phyloP scores from a whole-genome alignment of 2,113 vertebrate genomes.

The Pituophis catenifer region DNA sequence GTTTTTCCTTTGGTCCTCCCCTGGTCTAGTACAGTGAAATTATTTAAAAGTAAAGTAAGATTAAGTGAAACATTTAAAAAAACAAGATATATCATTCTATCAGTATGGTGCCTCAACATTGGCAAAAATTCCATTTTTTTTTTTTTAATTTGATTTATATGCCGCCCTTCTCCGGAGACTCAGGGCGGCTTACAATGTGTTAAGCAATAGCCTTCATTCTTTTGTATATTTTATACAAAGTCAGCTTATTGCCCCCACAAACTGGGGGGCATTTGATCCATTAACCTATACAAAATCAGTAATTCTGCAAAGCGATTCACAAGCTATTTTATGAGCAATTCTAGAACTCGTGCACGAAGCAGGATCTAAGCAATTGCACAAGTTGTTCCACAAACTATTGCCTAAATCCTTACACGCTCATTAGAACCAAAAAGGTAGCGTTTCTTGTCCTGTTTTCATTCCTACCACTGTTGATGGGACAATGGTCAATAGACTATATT shows the following conservation, averaged over 20 bases:
- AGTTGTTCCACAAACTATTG: background rate
- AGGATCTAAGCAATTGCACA: background rate
- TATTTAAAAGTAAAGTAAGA: background rate
- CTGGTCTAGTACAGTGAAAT: background rate
- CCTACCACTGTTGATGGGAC: background rate
- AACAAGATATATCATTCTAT: background rate
- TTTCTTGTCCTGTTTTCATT: background rate
- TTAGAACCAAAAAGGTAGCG: background rate
- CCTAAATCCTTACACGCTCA: background rate
- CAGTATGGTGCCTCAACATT: background rate
- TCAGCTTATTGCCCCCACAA: too few relatives aligned
- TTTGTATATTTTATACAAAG: too few relatives aligned
- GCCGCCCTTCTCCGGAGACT: too few relatives aligned
- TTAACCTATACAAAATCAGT: background rate
- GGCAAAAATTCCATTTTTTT: too few relatives aligned
- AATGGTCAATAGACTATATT: background rate
- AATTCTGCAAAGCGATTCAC: background rate
- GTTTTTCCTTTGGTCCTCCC: background rate
- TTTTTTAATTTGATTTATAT: too few relatives aligned
- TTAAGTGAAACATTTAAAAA: background rate
- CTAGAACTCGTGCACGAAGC: background rate
- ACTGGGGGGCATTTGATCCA: too few relatives aligned
- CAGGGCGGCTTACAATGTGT: too few relatives aligned
- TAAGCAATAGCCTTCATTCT: too few relatives aligned
- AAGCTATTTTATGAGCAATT: background rate